Base-by-base conservation (phyloP, 1,140 invertebrate genomes). In the Drosophila sp. region DNA sequence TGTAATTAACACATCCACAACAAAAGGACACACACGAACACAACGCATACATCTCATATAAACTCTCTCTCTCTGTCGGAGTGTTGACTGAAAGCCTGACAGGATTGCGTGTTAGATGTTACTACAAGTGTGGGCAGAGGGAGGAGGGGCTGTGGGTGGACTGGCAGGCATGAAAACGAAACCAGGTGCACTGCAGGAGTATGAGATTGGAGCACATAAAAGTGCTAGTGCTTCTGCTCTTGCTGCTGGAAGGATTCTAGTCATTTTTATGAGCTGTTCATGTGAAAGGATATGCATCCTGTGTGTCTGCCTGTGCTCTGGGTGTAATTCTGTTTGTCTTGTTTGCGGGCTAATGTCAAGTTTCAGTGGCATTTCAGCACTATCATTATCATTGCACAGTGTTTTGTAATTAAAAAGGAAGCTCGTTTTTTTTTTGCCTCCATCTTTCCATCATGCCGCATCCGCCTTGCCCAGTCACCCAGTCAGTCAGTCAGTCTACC, bases 1-100 rank as follows among this genome's bases (percentile, higher is more conserved):
- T 83, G 83, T 86, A 86, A 86, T 86, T 86, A 86, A 87, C 83
- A 86, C 83, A 87, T 83, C 69, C 83, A 71, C 57, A 71, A 72
- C 72, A 79, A 61, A 54, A 27, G 72, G 58, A 63, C 57, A 66
- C 57, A 41, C 57, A 41, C 60, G 70, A 63, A 57, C 41, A 56
- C 38, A 56, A 50, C 38, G 29, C 50, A 47, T 44, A 56, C 32
- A 44, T 50, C 69, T 84, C 74, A 76, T 71, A 66, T 54, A 57
- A 60, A 70, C 57, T 70, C 55, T 74, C 56, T 75, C 47, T 38
- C 40, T 67, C 55, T 64, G 71, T 66, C 63, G 75, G 75, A 57
- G 71, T 75, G 82, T 70, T 78, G 81, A 78, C 62, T 72, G 79
- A 78, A 81, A 70, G 66, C 66, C 56, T 70, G 80, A 83, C 76